Conservation (phyloP, 2,888 invertebrate species). For the Gryllus longicercus region DNA sequence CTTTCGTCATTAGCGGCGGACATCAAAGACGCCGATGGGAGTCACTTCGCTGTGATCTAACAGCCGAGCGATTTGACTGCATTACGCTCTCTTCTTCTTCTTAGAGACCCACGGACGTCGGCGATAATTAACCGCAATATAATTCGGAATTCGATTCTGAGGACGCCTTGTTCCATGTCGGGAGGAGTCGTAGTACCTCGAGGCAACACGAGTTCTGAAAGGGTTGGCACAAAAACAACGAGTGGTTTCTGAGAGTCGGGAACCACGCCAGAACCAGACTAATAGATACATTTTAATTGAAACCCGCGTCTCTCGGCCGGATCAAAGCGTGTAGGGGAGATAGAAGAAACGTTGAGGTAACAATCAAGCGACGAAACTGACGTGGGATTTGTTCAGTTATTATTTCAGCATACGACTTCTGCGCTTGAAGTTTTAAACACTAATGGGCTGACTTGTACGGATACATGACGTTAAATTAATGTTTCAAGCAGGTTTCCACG, state of each 20-base stretch:
- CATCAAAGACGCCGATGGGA: neutral
- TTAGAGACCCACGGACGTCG: neutral
- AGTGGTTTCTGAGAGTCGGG: neutral
- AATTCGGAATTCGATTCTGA: neutral
- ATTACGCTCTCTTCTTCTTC: neutral
- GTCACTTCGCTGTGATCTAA: neutral
- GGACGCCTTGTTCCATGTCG: neutral
- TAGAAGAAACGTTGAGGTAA: too few species aligned
- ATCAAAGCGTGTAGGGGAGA: neutral
- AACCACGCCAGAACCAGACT: neutral
- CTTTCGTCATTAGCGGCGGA: neutral
- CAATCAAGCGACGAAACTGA: neutral
- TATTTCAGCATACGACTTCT: neutral
- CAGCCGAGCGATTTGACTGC: too few species aligned
- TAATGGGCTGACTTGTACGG: too few species aligned
- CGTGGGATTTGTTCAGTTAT: neutral
- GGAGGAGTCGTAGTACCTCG: neutral
- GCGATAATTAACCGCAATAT: neutral
- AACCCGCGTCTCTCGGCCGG: neutral
- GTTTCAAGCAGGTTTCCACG: too few species aligned
- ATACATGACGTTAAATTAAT: too few species aligned
- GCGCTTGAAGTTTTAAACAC: too few species aligned
- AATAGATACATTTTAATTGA: conserved; percentile 17
- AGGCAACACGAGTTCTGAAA: neutral
- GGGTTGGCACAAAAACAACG: neutral